Base-by-base conservation (phyloP, 2,888 invertebrate species). In the Rhorus exstirpatorius region DNA sequence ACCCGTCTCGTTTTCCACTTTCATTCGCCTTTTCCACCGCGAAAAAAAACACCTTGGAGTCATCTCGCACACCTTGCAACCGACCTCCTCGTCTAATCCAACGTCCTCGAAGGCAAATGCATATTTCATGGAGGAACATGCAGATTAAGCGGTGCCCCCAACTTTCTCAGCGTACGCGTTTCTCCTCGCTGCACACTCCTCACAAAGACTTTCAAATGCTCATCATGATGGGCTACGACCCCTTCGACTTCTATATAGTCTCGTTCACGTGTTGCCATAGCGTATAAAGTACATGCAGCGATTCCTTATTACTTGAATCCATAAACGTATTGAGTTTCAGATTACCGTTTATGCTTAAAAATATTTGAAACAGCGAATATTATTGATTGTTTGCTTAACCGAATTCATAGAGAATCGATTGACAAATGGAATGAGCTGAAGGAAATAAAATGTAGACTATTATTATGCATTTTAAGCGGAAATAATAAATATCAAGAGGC, bases 111-210 rank as follows among this genome's bases (percentile, higher is more conserved):
- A 55, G 38, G 65, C 31, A 72, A 79, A 79, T 79, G 79, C 79
- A 79, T 79, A 79, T 79, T 79, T 79, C 79, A 79, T 72, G 24
- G 60, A 67, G 71, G 58, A 53, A 31, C 72, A 79, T 79, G 79
- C 72, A 79, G 63, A 79, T 72, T 65, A 72, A 72, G 79, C 67
- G 79, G 72, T 65, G 65, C 38, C 72, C 38, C 72, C 60, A 49
- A 79, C 72, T 72, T 79, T 72, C 44, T n/a, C 38, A 41, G 53
- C 63, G 44, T 46, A 46, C 55, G 55, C 55, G 41, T 55, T 17
- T 51, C 55, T 41, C 17, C 44, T 41, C 31, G 10, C 63, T 44
- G 7, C 41, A 44, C 41, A 44, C 41, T 70, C 19, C 12, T 38
- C 31, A 8, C 68, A 12, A 21, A 44, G 19, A 8, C 35, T 49